Conservation (phyloP, 2,888 invertebrate species). For the Ypsolopha sequella region DNA sequence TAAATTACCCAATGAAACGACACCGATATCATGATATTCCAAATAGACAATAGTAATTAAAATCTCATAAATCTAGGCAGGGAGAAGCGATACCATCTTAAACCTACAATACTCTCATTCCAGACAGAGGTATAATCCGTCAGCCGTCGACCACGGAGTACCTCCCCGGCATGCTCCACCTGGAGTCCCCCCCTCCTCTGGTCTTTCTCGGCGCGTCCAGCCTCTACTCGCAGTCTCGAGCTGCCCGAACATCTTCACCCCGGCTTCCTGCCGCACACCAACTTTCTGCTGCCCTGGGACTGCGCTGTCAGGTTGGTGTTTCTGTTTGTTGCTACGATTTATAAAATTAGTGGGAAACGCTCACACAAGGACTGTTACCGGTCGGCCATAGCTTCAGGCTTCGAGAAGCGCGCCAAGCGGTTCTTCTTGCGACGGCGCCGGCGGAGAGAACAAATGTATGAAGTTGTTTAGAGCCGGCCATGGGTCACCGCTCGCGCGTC, state of each 20-base stretch:
- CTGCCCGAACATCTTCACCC: constrained; percentile 88
- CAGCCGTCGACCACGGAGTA: constrained; percentile 91
- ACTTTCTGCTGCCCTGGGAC: constrained; percentile 95
- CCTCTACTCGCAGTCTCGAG: constrained; percentile 86
- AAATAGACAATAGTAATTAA: too few species aligned
- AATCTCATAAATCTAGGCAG: not conserved
- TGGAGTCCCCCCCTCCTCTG: constrained; percentile 82
- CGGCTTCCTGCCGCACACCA: constrained; percentile 90
- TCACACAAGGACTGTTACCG: too few species aligned
- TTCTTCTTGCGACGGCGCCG: too few species aligned
- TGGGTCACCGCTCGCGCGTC: too few species aligned
- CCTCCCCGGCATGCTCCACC: constrained; percentile 91
- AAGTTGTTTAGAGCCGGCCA: too few species aligned
- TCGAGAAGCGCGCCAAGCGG: too few species aligned
- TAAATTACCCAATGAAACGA: too few species aligned
- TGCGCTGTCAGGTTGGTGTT: constrained; percentile 40
- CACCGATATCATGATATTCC: too few species aligned
- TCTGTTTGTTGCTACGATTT: too few species aligned
- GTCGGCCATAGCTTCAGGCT: too few species aligned
- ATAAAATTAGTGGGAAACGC: too few species aligned
- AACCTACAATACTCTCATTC: constrained; percentile 11
- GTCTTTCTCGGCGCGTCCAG: constrained; percentile 91
- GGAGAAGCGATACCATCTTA: not conserved
- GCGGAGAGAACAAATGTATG: too few species aligned
- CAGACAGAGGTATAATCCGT: constrained; percentile 72